Evolutionary conservation across 2,888 invertebrate genomes (phyloP), one percentile per base, ranked within the genome.

Genomic region (Acanthosepion pharaonis): DNA sequence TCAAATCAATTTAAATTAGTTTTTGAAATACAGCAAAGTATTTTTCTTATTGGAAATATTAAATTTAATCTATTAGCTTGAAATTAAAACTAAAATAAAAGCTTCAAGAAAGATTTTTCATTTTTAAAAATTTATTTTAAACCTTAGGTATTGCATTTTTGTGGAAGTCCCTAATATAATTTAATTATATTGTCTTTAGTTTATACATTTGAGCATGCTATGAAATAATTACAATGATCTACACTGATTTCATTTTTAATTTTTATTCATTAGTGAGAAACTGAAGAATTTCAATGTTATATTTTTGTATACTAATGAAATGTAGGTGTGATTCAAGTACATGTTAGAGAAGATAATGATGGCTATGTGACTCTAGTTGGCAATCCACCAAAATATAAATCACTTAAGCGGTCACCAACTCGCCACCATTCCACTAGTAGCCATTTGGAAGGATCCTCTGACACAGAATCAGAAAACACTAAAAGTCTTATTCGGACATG

Each of bases 351-450:
- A 96, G 98, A 98, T 95, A 97, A 97, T 93, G 97, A 98, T 95
- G 98, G 98, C 18, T 98, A 97, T 96, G 97, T 98, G 93, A 97
- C 97, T 11, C 97, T 98, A 92, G 97, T 97, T 49, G 98, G 98
- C 11, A 97, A 97, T 95, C 97, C 97, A 18, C 48, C 95, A 53
- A 94, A 94, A 94, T 53, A 64, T 48, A 48, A 78, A 33, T 42
- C 59, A n/a, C 42, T 33, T 42, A 91, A 94, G n/a, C 91, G 64
- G 48, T 51, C 91, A 20, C 91, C 91, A 78, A 25, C 53, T n/a
- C 51, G 51, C 49, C 91, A 94, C 48, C 51, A 59, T 59, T 64
- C 94, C 48, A 55, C 78, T 20, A 64, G 53, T 64, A n/a, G 49
- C 49, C 78, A 78, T 78, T 93, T 95, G 94, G 48, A 94, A 92